A percentile compares a stretch with the other conserved stretches of the same genome.
Conservation (phyloP, 2,888 invertebrate genomes). For the Parelbella ahira region DNA sequence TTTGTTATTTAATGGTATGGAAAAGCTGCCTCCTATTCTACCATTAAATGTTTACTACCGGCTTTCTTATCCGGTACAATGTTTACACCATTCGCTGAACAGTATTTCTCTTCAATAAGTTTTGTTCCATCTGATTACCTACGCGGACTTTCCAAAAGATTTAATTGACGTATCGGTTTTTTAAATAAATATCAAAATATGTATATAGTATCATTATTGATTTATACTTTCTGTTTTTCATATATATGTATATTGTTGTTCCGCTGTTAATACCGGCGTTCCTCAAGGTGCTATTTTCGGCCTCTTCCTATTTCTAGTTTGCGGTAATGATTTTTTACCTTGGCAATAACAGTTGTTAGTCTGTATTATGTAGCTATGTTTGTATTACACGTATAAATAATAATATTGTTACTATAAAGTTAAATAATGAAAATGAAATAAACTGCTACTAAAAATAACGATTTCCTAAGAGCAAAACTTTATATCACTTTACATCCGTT, state of each 20-base stretch:
- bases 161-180: too few relatives aligned
- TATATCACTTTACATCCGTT: too few relatives aligned
- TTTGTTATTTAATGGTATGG: slow-evolving; percentile 19
- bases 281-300: slow-evolving; percentile 17
- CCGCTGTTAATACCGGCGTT: slow-evolving; percentile 6
- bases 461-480: too few relatives aligned
- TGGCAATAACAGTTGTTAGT: slow-evolving; percentile 5
- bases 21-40: slow-evolving; percentile 3
- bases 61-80: slow-evolving; percentile 23
- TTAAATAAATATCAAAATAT: too few relatives aligned
- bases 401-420: background rate
- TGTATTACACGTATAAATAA: background rate
- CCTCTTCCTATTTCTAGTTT: slow-evolving; percentile 16
- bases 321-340: slow-evolving; percentile 11
- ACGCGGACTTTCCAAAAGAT: slow-evolving; percentile 17
- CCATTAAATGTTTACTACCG: slow-evolving; percentile 10
- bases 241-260: too few relatives aligned
- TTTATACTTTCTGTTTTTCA: too few relatives aligned
- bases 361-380: background rate
- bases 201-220: too few relatives aligned
- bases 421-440: background rate
- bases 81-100: too few relatives aligned
- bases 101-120: too few relatives aligned
- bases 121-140: too few relatives aligned
- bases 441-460: too few relatives aligned